A percentile compares a stretch with the other conserved stretches of the same genome.
Evolutionary conservation across 2,888 invertebrate genomes (phyloP).

Genomic region (Cerastis leucographa): DNA sequence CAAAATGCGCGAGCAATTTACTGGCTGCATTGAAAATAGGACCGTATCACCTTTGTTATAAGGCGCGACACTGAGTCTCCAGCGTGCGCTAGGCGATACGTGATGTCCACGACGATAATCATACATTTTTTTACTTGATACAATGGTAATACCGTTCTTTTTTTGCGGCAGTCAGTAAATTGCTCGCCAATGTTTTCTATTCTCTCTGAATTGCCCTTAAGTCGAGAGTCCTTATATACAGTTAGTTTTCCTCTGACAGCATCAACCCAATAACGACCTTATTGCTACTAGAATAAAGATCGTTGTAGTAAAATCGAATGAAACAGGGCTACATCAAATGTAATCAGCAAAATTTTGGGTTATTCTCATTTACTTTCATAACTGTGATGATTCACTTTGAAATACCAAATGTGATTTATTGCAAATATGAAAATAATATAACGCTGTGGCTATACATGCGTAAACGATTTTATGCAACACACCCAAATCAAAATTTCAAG

Average conservation of each 20-base stretch:
- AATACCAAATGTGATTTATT: slow-evolving; percentile 1
- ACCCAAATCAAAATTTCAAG: slow-evolving; percentile 25
- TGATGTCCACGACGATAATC: not conserved
- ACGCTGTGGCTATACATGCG: slow-evolving; percentile 32
- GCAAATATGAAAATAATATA: slow-evolving; percentile 26
- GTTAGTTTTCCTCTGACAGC: not conserved
- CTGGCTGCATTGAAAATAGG: not conserved
- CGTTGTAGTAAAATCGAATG: not conserved
- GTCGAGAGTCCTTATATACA: too few species aligned
- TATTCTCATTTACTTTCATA: slow-evolving; percentile 35
- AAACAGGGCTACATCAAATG: not conserved
- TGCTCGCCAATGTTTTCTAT: too few species aligned
- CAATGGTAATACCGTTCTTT: not conserved
- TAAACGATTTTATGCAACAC: slow-evolving; percentile 43
- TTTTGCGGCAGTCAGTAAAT: not conserved
- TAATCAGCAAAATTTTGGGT: slow-evolving; percentile 37
- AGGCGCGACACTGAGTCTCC: not conserved
- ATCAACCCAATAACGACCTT: not conserved
- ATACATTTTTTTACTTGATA: not conserved
- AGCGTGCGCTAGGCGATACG: not conserved
- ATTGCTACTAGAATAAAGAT: not conserved
- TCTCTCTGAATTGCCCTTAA: too few species aligned
- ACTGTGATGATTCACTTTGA: slow-evolving; percentile 6
- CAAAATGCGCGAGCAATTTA: not conserved
- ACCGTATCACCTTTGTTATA: not conserved